Evolutionary conservation across 2,113 vertebrate species (phyloP), one percentile per base, ranked within the genome.

Genomic region (Peromyscus californicus): DNA sequence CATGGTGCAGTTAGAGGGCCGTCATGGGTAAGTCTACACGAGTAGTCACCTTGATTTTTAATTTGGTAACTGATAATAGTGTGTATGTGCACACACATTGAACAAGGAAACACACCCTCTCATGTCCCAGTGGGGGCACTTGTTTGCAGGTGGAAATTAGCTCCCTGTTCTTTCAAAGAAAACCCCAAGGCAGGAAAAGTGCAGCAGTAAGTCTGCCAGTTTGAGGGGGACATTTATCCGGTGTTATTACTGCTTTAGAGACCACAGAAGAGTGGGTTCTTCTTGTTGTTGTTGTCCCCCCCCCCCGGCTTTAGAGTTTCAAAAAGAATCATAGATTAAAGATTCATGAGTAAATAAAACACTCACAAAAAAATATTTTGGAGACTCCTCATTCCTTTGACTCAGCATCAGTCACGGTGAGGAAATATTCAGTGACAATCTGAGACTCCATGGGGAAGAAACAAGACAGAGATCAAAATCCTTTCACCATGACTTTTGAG

Each of bases 321-420:
- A 92, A 86, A 96, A 24, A 54, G 72, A 84, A 82, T 74, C 97
- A 86, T 78, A 78, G 88, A 92, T 96, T 94, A 93, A 94, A 88
- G 82, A 45, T 48, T 93, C 76, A 86, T 22, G 96, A 88, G 91
- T 88, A 92, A 96, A 89, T 94, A 96, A 93, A 96, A 76, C 21
- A 45, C 70, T 76, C 80, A 82, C 92, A 89, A 92, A 85, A 91
- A 22, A 42, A 75, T 21, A 54, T 82, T 89, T 45, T 3, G 3
- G 75, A 78, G 89, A 74, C 45, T 74, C 92, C 91, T 95, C 45
- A 89, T 92, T 93, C 82, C 51, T n/a, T 48, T 94, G 88, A 89
- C 76, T 74, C 29, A 13, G 19, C 51, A 21, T 96, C 83, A 93
- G 75, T 95, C 93, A 95, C 75, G 42, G 26, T 85, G 70, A 97